Evolutionary conservation across 2,888 invertebrate genomes (phyloP).

Genomic region (Volucella zonaria): DNA sequence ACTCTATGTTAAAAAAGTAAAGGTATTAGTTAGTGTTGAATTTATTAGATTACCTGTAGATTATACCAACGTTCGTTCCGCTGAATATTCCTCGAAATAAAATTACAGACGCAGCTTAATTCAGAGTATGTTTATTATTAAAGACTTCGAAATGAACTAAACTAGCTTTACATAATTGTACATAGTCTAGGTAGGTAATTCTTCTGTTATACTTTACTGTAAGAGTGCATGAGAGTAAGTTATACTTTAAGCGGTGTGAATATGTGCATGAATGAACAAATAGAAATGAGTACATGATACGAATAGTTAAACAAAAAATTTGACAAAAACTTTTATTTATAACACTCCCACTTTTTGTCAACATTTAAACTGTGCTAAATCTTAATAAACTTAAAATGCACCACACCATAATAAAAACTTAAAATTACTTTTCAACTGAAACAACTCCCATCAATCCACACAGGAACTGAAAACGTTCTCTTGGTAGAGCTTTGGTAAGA

Average conservation of each 20-base stretch:
- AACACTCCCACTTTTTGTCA: constrained; percentile 1
- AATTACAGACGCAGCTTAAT: too few relatives aligned
- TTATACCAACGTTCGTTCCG: too few relatives aligned
- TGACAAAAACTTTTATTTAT: background rate
- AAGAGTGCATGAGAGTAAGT: too few relatives aligned
- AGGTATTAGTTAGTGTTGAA: too few relatives aligned
- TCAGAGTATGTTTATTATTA: background rate
- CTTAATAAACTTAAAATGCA: background rate
- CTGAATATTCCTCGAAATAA: too few relatives aligned
- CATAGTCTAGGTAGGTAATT: constrained; percentile 7
- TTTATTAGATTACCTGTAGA: too few relatives aligned
- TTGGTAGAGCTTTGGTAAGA: constrained; percentile 38
- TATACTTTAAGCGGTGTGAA: too few relatives aligned
- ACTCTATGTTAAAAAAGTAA: too few relatives aligned
- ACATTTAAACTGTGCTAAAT: constrained; percentile 1
- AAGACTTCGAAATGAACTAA: background rate
- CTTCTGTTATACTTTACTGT: background rate
- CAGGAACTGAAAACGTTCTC: constrained; percentile 12
- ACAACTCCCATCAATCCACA: background rate
- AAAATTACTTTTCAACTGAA: too few relatives aligned
- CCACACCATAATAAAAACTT: background rate
- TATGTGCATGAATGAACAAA: too few relatives aligned
- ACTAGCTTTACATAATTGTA: constrained; percentile 6
- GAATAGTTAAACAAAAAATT: too few relatives aligned
- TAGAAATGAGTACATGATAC: too few relatives aligned